Evolutionary conservation across 2,888 invertebrate genomes (phyloP).

Genomic region (Diaperis boleti): DNA sequence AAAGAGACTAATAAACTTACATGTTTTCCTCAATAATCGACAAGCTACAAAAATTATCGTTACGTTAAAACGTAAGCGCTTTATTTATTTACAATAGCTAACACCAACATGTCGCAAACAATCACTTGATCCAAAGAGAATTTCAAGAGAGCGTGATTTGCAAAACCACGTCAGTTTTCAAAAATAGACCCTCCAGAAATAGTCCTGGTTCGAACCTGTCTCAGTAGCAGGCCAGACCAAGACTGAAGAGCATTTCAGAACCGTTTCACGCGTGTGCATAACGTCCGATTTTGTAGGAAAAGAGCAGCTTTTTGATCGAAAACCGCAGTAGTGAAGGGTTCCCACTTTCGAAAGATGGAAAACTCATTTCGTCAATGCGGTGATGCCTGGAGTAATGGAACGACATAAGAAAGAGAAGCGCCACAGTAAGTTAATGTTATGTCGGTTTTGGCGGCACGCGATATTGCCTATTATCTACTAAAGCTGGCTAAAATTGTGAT

Average conservation of each 20-base stretch:
- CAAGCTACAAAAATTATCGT: neutral
- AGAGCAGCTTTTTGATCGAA: slow-evolving; percentile 36
- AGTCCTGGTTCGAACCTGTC: slow-evolving; percentile 50
- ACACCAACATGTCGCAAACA: slow-evolving; percentile 33
- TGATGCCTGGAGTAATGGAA: slow-evolving; percentile 41
- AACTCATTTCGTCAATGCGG: slow-evolving; percentile 20
- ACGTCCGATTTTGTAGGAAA: slow-evolving; percentile 47
- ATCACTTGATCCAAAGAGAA: slow-evolving; percentile 29
- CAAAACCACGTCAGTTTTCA: slow-evolving; percentile 59
- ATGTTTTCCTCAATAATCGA: neutral
- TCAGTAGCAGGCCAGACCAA: slow-evolving; percentile 57
- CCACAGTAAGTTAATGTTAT: slow-evolving; percentile 44
- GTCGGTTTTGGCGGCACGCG: slow-evolving; percentile 8
- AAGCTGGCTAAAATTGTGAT: slow-evolving; percentile 6
- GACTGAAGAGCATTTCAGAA: slow-evolving; percentile 58
- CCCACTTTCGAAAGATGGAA: slow-evolving; percentile 38
- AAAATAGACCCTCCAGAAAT: slow-evolving; percentile 60
- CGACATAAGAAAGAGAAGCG: slow-evolving; percentile 42
- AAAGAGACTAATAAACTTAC: too few relatives aligned
- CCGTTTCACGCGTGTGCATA: slow-evolving; percentile 57
- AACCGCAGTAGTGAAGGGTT: slow-evolving; percentile 28
- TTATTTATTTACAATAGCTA: slow-evolving; percentile 36
- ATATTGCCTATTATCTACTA: slow-evolving; percentile 3
- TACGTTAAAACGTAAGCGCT: slow-evolving; percentile 13
- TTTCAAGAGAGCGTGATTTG: slow-evolving; percentile 51